Percentiles rank a stretch among this genome's conserved stretches.
These are phyloP conservation scores for Indicator maculatus DNA, from an alignment of 2,113 vertebrate genomes.

Conservation along the genomic window DNA sequence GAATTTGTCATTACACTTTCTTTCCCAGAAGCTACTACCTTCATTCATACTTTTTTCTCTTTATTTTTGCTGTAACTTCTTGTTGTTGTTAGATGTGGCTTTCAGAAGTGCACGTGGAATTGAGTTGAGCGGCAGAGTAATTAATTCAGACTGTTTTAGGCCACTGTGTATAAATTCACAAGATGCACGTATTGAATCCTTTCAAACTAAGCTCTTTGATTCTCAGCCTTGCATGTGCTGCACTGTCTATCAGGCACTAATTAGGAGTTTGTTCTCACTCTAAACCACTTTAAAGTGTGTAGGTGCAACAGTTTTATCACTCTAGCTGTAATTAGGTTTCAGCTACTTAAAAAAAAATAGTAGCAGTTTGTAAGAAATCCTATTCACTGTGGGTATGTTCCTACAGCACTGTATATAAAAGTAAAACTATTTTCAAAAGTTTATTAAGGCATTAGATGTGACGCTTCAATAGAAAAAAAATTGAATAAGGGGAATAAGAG, in stretches of 20 bases:
- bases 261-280: not conserved
- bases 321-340: not conserved
- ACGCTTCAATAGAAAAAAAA: not conserved
- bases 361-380: not conserved
- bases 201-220: conserved; percentile 12
- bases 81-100: not conserved
- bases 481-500: not conserved
- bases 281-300: not conserved
- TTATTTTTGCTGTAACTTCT: not conserved
- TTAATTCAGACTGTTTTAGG: conserved; percentile 8
- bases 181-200: not conserved
- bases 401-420: not conserved
- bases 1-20: not conserved
- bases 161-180: not conserved
- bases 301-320: not conserved
- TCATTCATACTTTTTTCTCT: not conserved
- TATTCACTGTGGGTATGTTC: not conserved
- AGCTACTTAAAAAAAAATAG: not conserved
- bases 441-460: not conserved
- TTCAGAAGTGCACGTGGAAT: not conserved
- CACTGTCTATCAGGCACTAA: not conserved
- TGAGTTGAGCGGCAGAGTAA: not conserved
- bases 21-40: not conserved
- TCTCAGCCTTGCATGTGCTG: not conserved
- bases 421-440: not conserved